Evolutionary conservation across 2,113 vertebrate genomes (phyloP), one percentile per base, ranked within the genome.

Genomic region (Nyctereutes procyonoides): DNA sequence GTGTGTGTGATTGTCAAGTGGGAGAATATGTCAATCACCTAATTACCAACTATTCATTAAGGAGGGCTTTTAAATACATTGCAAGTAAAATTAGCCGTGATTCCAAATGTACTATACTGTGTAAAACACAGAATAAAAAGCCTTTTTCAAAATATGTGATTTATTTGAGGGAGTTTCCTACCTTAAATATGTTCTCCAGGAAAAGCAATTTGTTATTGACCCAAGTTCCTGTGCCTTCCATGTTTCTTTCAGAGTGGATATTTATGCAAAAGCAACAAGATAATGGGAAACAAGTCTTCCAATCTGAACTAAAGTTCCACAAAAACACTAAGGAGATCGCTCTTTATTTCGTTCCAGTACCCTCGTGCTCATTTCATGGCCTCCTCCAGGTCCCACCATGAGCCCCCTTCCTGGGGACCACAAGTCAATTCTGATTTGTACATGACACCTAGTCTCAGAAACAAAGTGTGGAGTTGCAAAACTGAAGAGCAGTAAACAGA

Each of bases 1-100:
- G 30, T 32, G 48, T 95, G 55, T 96, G 62, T 87, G 94, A 96
- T 55, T 98, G n/a, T 93, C 92, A 76, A 85, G 80, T 67, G 93
- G 20, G 86, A 96, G 90, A 90, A 8, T 28, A 48, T 88, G 83
- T 84, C 95, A 96, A 51, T 96, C 86, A 97, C 58, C 85, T 97
- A 97, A 98, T 96, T 95, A 98, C 82, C 73, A 96, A 96, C 62
- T 87, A 79, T 65, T 97, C 92, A 88, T n/a, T 82, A 0, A 92
- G 48, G 7, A 94, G 13, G 11, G 58, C 4, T 82, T 96, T 86
- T 3, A 92, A 24, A 88, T 24, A 84, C 90, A 97, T 58, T 95
- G 86, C 2, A 14, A 20, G 43, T 93, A 93, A 81, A 76, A 96
- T 97, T 95, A 95, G 8, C 17, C 24, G 93, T n/a, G 85, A 97